Evolutionary conservation across 1,140 invertebrate genomes (phyloP).

Genomic region (Halictus rubicundus): DNA sequence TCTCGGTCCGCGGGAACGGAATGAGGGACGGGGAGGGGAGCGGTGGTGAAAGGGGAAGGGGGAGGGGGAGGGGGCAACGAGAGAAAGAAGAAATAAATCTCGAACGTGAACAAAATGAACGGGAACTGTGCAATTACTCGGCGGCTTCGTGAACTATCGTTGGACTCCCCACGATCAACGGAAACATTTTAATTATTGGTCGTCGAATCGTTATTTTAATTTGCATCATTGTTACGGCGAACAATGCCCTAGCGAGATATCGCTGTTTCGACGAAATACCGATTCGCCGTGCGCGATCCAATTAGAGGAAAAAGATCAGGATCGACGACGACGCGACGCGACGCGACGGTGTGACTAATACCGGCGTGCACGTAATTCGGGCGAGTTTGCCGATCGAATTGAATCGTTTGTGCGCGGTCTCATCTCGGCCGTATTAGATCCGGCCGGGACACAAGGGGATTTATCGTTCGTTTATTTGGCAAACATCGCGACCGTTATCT

Average conservation of each 20-base stretch:
- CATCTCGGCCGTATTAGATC: not conserved
- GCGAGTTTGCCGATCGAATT: constrained; percentile 12
- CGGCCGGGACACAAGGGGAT: constrained; percentile 19
- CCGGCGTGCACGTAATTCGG: not conserved
- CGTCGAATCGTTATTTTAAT: not conserved
- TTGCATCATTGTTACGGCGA: not conserved
- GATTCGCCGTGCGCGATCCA: not conserved
- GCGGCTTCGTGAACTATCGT: constrained; percentile 28
- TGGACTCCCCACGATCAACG: not conserved
- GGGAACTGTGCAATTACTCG: constrained; percentile 46
- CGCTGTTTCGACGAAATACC: not conserved
- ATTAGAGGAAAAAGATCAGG: not conserved
- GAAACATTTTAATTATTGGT: constrained; percentile 25
- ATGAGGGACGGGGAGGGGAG: not conserved
- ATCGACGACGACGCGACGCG: not conserved
- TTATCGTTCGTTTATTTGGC: constrained; percentile 56
- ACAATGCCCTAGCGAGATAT: not conserved
- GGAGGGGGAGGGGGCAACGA: not conserved
- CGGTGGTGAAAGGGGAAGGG: too few species aligned
- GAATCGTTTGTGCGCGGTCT: constrained; percentile 1
- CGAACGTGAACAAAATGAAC: constrained; percentile 50
- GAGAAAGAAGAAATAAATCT: constrained; percentile 53
- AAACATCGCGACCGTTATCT: constrained; percentile 49
- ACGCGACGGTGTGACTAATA: not conserved
- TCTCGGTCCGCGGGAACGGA: constrained; percentile 11